Evolutionary conservation across 23 tunicate species (phyloP), one percentile per base, ranked within the genome.

Genomic region (Botrylloides violaceus): DNA sequence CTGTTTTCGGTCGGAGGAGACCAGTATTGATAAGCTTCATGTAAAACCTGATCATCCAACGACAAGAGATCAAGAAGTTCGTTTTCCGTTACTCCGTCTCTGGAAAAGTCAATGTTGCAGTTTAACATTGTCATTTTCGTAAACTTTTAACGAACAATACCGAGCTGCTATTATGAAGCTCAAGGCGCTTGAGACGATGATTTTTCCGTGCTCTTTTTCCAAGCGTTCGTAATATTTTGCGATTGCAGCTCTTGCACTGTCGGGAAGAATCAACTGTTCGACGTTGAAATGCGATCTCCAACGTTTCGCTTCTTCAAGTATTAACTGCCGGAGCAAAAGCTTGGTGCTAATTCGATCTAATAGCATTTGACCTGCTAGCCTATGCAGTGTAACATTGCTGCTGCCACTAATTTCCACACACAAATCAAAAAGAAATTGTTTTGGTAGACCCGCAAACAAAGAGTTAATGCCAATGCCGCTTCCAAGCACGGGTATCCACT

Each of bases 51-150:
- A 29, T 88, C 75, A 33, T 88, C 96, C 4, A 88, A 76, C 2
- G 96, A 88, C 9, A 88, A 71, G 3, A 88, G 80, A 65, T 88
- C 96, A 3, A 80, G 79, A 7, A 88, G 50, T 56, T 88, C 96
- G 3, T 48, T 61, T 48, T 88, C 96, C 3, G 77, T 71, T 24
- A 88, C 58, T 33, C 96, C 96, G 65, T 81, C 77, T 72, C 96
- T 87, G 55, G 49, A 34, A 31, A 61, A 18, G 31, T 4, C 4
- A n/a, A n/a, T 43, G 53, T 43, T 43, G 12, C 53, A 43, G 15
- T 43, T 7, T 43, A 43, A 15, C 9, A 7, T 7, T 15, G 15
- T 9, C 15, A 43, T 43, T 43, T 43, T 7, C 15, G 9, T 7
- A 49, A 71, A 50, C 22, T 6, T 6, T 25, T 55, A 28, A 6